Base-by-base conservation (phyloP, 2,888 invertebrate species). In the Pegoplata infirma region DNA sequence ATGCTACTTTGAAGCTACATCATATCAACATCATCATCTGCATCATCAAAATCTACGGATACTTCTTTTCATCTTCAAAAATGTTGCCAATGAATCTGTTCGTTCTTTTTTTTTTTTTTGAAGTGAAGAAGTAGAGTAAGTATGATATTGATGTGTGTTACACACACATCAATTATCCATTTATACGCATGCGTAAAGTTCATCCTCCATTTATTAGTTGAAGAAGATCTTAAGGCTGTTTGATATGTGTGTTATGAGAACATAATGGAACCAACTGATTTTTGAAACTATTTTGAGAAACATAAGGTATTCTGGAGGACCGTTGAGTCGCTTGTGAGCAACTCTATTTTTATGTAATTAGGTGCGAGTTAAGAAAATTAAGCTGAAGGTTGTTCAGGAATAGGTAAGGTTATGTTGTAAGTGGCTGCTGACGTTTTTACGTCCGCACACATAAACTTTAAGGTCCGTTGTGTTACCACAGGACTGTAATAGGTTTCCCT, bases 151-250 rank as follows among this genome's bases (percentile, higher is more conserved):
- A 61, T 68, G 80, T 69, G 46, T 72, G 46, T 66, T 68, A 12
- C 40, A 56, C 49, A 64, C 79, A 78, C 71, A 58, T 74, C 82
- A 82, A 83, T 82, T 82, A 81, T 80, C 81, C 81, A 83, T 81
- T 83, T 81, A 82, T 81, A 81, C 83, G 82, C 81, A 80, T 81
- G 80, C 79, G 82, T 78, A 78, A 73, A 74, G 71, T 74, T 80
- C 80, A 81, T 72, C 82, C 82, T 82, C 73, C 82, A 79, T 80
- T 81, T 81, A 74, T 51, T 63, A 64, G 76, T 74, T 74, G 51
- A 58, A 19, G 40, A 61, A 53, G 53, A 23, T 72, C 75, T 67
- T 59, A 14, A 28, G 69, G 46, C 55, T 59, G 12, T 25, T 19
- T n/a, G 49, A 14, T 44, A 53, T 53, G 19, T 59, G 59, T 68